These are phyloP conservation scores for Brienomyrus brachyistius DNA, from an alignment of 2,113 vertebrate species.

Conservation along the genomic window DNA sequence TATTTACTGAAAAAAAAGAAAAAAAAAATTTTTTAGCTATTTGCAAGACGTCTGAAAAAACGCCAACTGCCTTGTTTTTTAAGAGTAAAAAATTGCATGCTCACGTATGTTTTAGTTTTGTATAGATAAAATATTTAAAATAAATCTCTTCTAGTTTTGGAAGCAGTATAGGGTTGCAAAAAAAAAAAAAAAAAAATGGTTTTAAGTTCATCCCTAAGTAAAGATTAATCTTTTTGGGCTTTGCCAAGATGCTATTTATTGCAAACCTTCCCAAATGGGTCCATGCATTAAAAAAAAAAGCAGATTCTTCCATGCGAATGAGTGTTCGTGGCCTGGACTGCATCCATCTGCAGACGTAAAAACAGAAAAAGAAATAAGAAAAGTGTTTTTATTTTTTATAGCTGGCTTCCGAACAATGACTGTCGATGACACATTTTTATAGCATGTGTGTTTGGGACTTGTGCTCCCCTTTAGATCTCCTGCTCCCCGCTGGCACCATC, in stretches of 20 bases:
- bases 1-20: conserved; percentile 22
- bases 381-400: conserved; percentile 36
- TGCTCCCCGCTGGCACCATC: conserved; percentile 22
- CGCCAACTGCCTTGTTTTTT: conserved; percentile 52
- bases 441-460: conserved; percentile 46
- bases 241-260: conserved; percentile 1
- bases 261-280: conserved; percentile 11
- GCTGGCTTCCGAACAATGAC: conserved; percentile 36
- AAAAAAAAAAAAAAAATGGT: conserved; percentile 14
- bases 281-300: conserved; percentile 1
- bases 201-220: conserved; percentile 14
- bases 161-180: conserved; percentile 25
- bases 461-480: conserved; percentile 27
- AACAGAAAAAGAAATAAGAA: conserved; percentile 25
- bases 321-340: background rate
- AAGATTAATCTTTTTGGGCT: conserved; percentile 10
- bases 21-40: conserved; percentile 41
- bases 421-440: conserved; percentile 37
- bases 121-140: conserved; percentile 35
- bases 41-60: conserved; percentile 47
- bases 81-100: conserved; percentile 45
- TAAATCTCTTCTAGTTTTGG: conserved; percentile 39
- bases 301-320: conserved; percentile 16
- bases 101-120: conserved; percentile 47
- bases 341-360: conserved; percentile 15